Base-by-base conservation (phyloP, 2,888 invertebrate genomes). In the Hydrotaea diabolus region DNA sequence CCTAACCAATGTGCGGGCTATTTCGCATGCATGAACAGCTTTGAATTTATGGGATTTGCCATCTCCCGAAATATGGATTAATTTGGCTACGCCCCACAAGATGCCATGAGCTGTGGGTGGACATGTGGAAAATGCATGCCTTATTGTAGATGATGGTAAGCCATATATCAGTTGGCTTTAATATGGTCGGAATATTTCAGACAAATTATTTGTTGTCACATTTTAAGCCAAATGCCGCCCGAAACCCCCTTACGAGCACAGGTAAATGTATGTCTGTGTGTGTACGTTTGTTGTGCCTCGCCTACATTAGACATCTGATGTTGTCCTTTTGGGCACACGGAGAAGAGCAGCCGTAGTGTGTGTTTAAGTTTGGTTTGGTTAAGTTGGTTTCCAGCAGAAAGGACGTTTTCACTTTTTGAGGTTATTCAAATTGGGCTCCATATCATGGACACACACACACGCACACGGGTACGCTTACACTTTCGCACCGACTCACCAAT, bases 331-430 rank as follows among this genome's bases (percentile, higher is more conserved):
- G 43, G 43, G 39, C 53, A 57, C 23, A 57, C n/a, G 21, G n/a
- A n/a, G n/a, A 46, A 31, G n/a, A 72, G 76, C 73, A 81, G 69
- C 78, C 73, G 76, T 59, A 79, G 59, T 11, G n/a, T 43, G 59
- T 74, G 57, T 73, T 69, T 69, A 69, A 69, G 43, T 69, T 69
- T 23, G 69, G 46, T 69, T 69, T 69, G 17, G 43, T 66, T 15
- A 26, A 13, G 39, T 39, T 39, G 69, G 69, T 69, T 69, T 1
- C 23, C 69, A 69, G 46, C 43, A 23, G 69, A 69, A 66, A 46
- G 57, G 69, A 80, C 49, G 23, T 69, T 69, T 53, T 69, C 19
- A 74, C 13, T 74, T 74, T 74, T 69, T 75, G 69, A 46, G 66
- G 66, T n/a, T 69, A 66, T 74, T 59, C 21, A 74, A 79, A 80